Evolutionary conservation across 2,888 invertebrate species (phyloP), one percentile per base, ranked within the genome.

Genomic region (Scaptomyza cyrtandrae): DNA sequence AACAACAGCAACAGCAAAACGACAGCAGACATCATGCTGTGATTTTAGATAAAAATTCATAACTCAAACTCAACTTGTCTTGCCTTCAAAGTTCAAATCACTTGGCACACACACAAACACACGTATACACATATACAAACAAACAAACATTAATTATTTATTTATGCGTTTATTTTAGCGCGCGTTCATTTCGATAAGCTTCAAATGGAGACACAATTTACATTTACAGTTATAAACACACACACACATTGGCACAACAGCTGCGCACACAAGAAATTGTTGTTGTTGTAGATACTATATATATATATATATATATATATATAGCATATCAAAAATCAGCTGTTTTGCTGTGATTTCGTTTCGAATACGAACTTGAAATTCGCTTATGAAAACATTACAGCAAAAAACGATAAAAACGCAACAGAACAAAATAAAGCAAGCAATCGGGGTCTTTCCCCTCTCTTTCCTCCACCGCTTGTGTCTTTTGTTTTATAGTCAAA

Each of bases 81-180:
- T 87, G 80, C 86, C 89, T 89, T 87, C 86, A 89, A 80, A 87
- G 86, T 87, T 87, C 89, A 87, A 85, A 84, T 85, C 86, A 87
- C 79, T 87, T 87, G 82, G 76, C 82, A 74, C 73, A 69, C 70
- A 56, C 67, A 70, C 54, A 71, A 54, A 59, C 64, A 65, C 39
- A 59, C 55, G 45, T 16, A 54, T 52, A 56, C 16, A 50, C 10
- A 33, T 3, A 33, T 3, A 33, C 29, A 29, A 3, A 7, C 7
- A 33, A 3, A 33, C 33, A 29, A 7, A 29, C 33, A 10, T 35
- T 77, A 86, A 83, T 85, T 88, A 83, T 85, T 88, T 88, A 83
- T 85, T 86, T 85, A 87, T 83, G 87, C 85, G 79, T 72, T 75
- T 74, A 78, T 83, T 80, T 87, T 83, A 71, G 88, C 88, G 85